Conservation (phyloP, 2,113 vertebrate genomes). For the Thymallus thymallus region DNA sequence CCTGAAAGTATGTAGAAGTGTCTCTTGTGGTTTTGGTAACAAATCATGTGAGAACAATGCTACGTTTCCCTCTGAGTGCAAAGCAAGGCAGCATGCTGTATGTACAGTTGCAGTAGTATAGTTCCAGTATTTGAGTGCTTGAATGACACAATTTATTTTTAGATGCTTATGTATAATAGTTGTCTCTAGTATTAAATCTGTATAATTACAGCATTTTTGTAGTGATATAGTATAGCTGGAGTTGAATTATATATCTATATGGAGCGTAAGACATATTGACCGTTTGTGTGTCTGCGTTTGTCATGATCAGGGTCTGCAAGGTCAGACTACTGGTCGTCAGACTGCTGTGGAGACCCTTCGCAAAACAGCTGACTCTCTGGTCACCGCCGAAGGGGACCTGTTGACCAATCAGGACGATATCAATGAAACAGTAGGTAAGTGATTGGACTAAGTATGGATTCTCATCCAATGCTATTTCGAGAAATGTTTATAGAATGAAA, state of each 20-base stretch:
- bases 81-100: neutral
- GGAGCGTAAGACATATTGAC: neutral
- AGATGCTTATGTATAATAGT: neutral
- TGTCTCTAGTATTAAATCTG: neutral
- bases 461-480: neutral
- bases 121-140: neutral
- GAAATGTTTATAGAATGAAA: neutral
- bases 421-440: conserved; percentile 89
- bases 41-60: conserved; percentile 14
- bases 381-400: conserved; percentile 82
- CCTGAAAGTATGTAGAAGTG: conserved; percentile 1
- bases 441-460: neutral
- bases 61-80: neutral
- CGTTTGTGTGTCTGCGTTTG: neutral
- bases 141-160: neutral
- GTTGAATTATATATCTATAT: neutral
- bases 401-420: conserved; percentile 87
- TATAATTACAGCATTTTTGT: no score
- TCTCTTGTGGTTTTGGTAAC: no score
- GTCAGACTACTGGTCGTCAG: conserved; percentile 88
- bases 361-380: conserved; percentile 85
- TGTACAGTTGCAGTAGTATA: neutral
- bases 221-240: no score
- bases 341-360: conserved; percentile 86
- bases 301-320: conserved; percentile 81